Percentiles rank a stretch among this genome's conserved stretches.
These are phyloP conservation scores for Danio kyathit DNA, from an alignment of 2,797 vertebrate species.

Conservation along the genomic window DNA sequence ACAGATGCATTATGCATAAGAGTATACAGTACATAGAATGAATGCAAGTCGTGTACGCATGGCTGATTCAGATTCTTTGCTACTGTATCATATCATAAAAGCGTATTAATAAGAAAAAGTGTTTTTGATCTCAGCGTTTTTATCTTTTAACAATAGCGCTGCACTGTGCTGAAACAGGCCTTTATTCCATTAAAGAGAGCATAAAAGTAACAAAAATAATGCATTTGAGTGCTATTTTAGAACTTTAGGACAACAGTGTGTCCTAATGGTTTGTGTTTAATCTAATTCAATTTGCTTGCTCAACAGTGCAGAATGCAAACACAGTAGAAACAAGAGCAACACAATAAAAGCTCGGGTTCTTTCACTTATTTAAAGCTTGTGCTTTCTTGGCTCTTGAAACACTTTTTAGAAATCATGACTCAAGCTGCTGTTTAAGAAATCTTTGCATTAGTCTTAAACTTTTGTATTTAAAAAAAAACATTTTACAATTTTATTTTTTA, in stretches of 20 bases:
- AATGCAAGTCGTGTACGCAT: conserved; percentile 23
- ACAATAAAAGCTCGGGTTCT: conserved; percentile 6
- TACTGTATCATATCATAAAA: conserved; percentile 16
- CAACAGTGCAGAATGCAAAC: conserved; percentile 43
- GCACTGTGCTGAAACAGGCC: background rate
- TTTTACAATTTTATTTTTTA: no score
- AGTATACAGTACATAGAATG: conserved; percentile 23
- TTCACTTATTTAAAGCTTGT: conserved; percentile 31
- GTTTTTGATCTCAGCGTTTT: background rate
- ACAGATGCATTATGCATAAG: conserved; percentile 52
- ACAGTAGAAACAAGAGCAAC: conserved; percentile 22
- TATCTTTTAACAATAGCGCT: background rate
- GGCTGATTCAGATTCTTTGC: conserved; percentile 28
- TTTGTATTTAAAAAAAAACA: no score
- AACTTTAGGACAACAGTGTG: background rate
- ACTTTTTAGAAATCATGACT: conserved; percentile 2
- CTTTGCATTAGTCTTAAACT: background rate
- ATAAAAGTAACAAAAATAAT: conserved; percentile 1
- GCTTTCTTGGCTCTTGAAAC: conserved; percentile 25
- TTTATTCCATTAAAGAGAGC: conserved; percentile 10
- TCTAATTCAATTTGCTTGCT: conserved; percentile 41
- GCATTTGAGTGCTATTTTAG: background rate
- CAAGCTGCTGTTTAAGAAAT: background rate
- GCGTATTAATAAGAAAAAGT: background rate
- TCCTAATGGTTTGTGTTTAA: conserved; percentile 33